A percentile compares a stretch with the other conserved stretches of the same genome.
Evolutionary conservation across 2,113 vertebrate genomes (phyloP).

Genomic region (Terrapene triunguis): DNA sequence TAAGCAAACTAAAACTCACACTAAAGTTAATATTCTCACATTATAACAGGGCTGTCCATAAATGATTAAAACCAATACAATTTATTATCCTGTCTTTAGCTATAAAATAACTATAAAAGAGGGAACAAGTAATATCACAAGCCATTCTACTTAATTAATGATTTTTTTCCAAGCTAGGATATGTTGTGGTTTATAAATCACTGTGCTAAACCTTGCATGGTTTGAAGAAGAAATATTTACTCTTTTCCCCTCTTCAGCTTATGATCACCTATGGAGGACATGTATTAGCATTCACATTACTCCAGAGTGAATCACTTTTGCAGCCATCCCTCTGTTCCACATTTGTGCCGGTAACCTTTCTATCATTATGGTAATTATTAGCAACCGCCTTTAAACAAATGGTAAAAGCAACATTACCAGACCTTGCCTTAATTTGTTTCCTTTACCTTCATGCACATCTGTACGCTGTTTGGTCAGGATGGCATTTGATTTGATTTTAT

Average conservation of each 20-base stretch:
- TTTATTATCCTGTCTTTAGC: slow-evolving; percentile 64
- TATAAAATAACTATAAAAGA: background rate
- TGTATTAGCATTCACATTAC: slow-evolving; percentile 17
- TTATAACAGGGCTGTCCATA: slow-evolving; percentile 56
- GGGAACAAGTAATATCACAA: slow-evolving; percentile 47
- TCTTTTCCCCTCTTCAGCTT: slow-evolving; percentile 8
- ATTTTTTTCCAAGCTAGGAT: slow-evolving; percentile 38
- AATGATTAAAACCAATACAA: slow-evolving; percentile 65
- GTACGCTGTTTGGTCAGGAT: slow-evolving; percentile 23
- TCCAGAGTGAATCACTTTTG: slow-evolving; percentile 40
- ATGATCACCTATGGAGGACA: slow-evolving; percentile 5
- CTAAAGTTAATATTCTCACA: slow-evolving; percentile 67
- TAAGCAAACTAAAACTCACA: slow-evolving; percentile 59
- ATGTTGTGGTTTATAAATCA: slow-evolving; percentile 71
- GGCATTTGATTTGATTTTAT: slow-evolving; percentile 54
- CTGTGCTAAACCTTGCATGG: background rate
- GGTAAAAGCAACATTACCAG: slow-evolving; percentile 6
- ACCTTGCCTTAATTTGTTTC: slow-evolving; percentile 21
- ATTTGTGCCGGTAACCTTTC: slow-evolving; percentile 42
- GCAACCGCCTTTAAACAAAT: slow-evolving; percentile 59
- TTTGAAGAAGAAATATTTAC: slow-evolving; percentile 35
- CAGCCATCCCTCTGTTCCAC: slow-evolving; percentile 25
- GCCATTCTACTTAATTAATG: slow-evolving; percentile 48
- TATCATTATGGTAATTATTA: slow-evolving; percentile 61
- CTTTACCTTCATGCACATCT: slow-evolving; percentile 50